phyloP scores from a whole-genome alignment of 2,888 invertebrate species.

The Drosophila fungiperda region DNA sequence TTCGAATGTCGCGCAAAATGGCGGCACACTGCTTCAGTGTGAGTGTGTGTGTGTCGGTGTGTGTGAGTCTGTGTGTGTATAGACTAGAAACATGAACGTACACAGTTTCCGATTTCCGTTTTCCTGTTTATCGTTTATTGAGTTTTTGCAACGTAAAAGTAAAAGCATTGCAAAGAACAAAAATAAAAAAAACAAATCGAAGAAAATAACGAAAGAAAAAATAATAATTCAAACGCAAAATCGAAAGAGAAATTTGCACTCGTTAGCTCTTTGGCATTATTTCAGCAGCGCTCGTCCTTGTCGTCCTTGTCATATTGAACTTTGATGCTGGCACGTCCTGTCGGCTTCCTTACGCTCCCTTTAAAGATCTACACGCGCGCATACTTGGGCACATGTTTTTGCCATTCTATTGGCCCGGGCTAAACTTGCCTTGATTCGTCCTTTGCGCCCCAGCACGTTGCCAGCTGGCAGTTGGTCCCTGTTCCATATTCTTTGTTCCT shows the following conservation, averaged over 20 bases:
- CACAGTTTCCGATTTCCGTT: constrained; percentile 82
- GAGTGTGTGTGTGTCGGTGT: constrained; percentile 6
- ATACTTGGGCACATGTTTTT: constrained; percentile 68
- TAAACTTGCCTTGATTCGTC: constrained; percentile 32
- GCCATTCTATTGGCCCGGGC: constrained; percentile 39
- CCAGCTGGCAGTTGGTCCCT: constrained; percentile 26
- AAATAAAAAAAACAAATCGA: constrained; percentile 14
- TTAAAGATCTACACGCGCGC: constrained; percentile 76
- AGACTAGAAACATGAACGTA: constrained; percentile 68
- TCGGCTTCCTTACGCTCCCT: constrained; percentile 49
- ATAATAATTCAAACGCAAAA: constrained; percentile 39
- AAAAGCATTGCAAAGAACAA: constrained; percentile 59
- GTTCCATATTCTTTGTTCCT: constrained; percentile 20
- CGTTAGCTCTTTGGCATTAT: constrained; percentile 70
- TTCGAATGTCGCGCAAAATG: constrained; percentile 60
- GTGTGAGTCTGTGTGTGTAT: constrained; percentile 24
- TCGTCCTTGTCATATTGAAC: constrained; percentile 69
- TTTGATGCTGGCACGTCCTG: constrained; percentile 78
- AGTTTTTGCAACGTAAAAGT: constrained; percentile 73
- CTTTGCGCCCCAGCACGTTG: constrained; percentile 40
- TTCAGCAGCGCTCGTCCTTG: constrained; percentile 13
- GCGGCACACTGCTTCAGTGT: constrained; percentile 38
- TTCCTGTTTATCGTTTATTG: constrained; percentile 83
- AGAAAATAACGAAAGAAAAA: constrained; percentile 15
- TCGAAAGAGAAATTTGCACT: constrained; percentile 74